These are phyloP conservation scores for Leucania comma DNA, from an alignment of 2,888 invertebrate species.

Conservation along the genomic window DNA sequence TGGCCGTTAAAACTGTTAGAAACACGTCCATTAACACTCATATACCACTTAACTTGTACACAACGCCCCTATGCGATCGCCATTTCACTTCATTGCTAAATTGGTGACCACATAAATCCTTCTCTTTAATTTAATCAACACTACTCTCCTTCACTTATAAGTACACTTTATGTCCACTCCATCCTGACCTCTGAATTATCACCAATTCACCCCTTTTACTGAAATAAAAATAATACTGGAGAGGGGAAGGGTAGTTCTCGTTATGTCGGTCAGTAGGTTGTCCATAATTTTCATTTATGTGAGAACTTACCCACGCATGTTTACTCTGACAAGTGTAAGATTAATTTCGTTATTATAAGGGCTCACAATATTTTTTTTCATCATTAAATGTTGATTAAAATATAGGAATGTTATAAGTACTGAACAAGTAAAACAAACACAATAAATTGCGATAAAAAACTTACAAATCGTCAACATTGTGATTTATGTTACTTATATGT, in stretches of 20 bases:
- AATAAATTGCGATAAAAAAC: too few species aligned
- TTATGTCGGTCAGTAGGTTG: constrained; percentile 71
- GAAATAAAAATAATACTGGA: constrained; percentile 45
- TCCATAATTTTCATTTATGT: constrained; percentile 84
- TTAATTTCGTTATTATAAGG: constrained; percentile 72
- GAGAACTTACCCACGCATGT: constrained; percentile 75
- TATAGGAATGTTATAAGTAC: background rate
- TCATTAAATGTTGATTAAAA: background rate
- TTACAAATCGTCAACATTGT: too few species aligned
- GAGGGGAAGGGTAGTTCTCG: constrained; percentile 60
- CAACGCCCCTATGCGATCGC: constrained; percentile 82
- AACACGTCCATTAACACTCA: constrained; percentile 70
- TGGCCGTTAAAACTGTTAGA: constrained; percentile 61
- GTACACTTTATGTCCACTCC: constrained; percentile 75
- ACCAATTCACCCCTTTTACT: constrained; percentile 61
- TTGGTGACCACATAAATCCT: constrained; percentile 87
- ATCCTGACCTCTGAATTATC: constrained; percentile 70
- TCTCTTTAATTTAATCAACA: constrained; percentile 90
- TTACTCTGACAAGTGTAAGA: constrained; percentile 74
- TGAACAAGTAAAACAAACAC: too few species aligned
- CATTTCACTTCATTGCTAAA: constrained; percentile 89
- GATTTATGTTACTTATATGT: too few species aligned
- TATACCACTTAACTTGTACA: constrained; percentile 78
- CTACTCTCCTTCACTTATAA: constrained; percentile 80
- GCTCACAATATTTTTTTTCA: constrained; percentile 59